Base-by-base conservation (phyloP, 2,888 invertebrate genomes). In the Andricus quercusramuli region DNA sequence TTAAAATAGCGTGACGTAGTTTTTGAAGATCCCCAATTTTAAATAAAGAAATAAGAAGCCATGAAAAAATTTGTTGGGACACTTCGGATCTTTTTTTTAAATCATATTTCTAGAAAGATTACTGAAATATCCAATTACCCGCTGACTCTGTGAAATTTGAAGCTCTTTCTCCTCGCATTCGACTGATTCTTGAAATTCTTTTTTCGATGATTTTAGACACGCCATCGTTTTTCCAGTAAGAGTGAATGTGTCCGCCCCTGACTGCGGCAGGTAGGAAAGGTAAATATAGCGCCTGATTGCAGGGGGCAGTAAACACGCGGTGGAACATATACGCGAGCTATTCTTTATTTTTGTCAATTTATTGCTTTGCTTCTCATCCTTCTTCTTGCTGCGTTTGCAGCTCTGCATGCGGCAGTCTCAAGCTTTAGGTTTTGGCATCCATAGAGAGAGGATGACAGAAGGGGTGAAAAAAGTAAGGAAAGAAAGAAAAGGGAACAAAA, bases 301-400 rank as follows among this genome's bases (percentile, higher is more conserved):
- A 47, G 25, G 70, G 25, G 25, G 47, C 22, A 47, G 47, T 62
- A 62, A 62, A 62, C 62, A 62, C 62, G 62, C 62, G 62, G 62
- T 62, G 56, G 56, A n/a, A 56, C 41, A 44, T 22, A 70, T 70
- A 25, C 4, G 70, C 47, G 25, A 70, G 70, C 70, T 29, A 70
- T 70, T 70, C 47, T 70, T 70, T 70, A 70, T 70, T 70, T 67
- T 70, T 47, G 17, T 70, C 70, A 70, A 70, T 70, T 70, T 70
- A 70, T 70, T 25, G 62, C 62, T 70, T 70, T 15, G 51, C 47
- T 29, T 47, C 47, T 20, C 51, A 47, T 70, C 17, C 51, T 25
- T 70, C 44, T 41, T 67, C 47, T 70, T 29, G 47, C 25, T 37
- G 22, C 25, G 51, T 13, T 44, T 47, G 47, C 44, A 29, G 70